Evolutionary conservation across 64 coral and sea anemone species (phyloP).

Genomic region (Montipora sp.): DNA sequence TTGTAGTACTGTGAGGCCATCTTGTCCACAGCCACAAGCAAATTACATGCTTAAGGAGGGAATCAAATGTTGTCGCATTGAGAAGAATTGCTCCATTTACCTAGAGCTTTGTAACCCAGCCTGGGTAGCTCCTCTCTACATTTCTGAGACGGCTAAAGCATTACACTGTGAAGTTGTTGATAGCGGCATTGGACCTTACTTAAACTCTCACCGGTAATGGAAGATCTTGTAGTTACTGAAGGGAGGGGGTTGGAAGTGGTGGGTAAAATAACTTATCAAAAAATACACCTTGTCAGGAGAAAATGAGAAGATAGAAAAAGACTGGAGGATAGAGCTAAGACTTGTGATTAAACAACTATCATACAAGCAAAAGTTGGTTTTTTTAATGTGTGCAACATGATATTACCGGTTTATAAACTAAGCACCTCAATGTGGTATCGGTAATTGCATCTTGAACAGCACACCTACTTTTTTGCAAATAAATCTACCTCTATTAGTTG

Average conservation of each 20-base stretch:
- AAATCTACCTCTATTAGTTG: too few species aligned
- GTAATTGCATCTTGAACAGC: too few species aligned
- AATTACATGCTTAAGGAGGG: background rate
- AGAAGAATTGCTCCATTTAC: conserved; percentile 27
- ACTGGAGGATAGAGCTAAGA: too few species aligned
- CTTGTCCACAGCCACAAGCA: background rate
- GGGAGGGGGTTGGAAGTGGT: background rate
- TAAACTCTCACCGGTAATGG: conserved; percentile 60
- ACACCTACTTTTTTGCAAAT: too few species aligned
- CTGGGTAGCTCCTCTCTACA: conserved; percentile 82
- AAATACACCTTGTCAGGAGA: too few species aligned
- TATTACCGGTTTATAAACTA: too few species aligned
- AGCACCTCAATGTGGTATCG: too few species aligned
- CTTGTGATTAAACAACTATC: too few species aligned
- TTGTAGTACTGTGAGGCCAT: background rate
- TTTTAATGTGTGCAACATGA: too few species aligned
- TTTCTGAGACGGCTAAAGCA: background rate
- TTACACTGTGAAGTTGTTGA: conserved; percentile 48
- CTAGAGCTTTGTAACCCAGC: conserved; percentile 76
- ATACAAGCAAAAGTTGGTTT: too few species aligned
- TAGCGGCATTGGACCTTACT: conserved; percentile 67
- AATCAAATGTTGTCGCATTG: conserved; percentile 11
- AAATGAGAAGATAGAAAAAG: too few species aligned
- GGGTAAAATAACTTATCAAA: too few species aligned
- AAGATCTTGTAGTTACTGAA: background rate